Conservation (phyloP, 1,140 invertebrate genomes). For the Amyelois transitella region DNA sequence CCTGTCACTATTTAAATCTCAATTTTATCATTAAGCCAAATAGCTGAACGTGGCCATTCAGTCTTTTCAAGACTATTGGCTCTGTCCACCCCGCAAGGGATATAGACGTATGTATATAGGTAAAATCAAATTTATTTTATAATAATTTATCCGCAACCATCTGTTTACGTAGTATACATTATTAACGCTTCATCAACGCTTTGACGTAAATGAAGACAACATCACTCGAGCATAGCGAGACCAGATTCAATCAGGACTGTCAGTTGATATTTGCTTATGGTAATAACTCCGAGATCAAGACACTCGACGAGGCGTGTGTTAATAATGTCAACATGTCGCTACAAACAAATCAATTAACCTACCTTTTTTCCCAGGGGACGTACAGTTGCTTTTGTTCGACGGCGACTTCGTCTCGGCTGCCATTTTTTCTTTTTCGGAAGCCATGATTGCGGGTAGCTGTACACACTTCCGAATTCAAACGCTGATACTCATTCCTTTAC, state of each 20-base stretch:
- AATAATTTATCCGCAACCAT: no score
- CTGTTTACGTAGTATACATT: no score
- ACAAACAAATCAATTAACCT: constrained; percentile 9
- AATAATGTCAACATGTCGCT: background rate
- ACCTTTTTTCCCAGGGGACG: constrained; percentile 70
- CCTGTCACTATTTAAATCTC: no score
- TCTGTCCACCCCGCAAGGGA: no score
- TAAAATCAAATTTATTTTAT: no score
- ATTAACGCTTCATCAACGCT: no score
- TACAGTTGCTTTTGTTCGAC: constrained; percentile 66
- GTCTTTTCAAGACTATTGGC: no score
- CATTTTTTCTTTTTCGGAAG: constrained; percentile 67
- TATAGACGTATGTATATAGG: no score
- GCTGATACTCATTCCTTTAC: constrained; percentile 45
- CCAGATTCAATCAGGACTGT: background rate
- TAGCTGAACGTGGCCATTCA: no score
- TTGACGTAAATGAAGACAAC: background rate
- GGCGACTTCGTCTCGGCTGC: constrained; percentile 60
- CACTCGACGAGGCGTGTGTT: background rate
- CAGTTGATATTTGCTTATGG: background rate
- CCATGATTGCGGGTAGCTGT: constrained; percentile 41
- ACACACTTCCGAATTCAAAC: constrained; percentile 30
- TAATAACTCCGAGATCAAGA: background rate
- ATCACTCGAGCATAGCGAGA: background rate
- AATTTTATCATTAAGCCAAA: no score